phyloP scores from a whole-genome alignment of 2,797 vertebrate species.

The Tinamus major region DNA sequence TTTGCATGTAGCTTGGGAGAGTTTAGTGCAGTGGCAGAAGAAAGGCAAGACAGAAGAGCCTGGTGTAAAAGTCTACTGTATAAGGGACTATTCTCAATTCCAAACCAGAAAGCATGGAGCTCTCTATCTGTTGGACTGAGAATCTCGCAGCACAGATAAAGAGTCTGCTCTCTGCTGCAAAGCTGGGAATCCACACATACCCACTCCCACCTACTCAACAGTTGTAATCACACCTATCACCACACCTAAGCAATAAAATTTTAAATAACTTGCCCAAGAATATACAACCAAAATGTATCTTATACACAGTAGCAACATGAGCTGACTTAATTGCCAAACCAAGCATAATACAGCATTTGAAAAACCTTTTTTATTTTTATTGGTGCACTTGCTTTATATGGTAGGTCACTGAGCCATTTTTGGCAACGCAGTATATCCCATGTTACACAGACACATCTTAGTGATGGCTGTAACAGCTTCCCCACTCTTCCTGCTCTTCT shows the following conservation, averaged over 20 bases:
- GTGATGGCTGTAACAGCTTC: too few relatives aligned
- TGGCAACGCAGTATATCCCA: too few relatives aligned
- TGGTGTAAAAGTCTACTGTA: neutral
- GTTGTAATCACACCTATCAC: neutral
- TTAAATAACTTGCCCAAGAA: neutral
- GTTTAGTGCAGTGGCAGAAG: neutral
- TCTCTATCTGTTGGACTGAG: neutral
- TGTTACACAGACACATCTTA: too few relatives aligned
- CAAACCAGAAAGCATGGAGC: neutral
- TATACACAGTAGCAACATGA: neutral
- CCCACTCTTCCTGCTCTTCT: too few relatives aligned
- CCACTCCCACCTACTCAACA: neutral
- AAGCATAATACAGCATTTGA: neutral
- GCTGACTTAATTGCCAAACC: too few relatives aligned
- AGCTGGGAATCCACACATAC: neutral
- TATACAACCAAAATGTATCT: neutral
- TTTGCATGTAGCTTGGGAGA: neutral
- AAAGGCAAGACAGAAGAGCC: neutral
- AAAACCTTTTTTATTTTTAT: too few relatives aligned
- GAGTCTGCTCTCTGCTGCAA: neutral
- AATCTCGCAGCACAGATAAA: neutral
- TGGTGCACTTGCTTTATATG: too few relatives aligned
- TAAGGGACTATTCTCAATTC: neutral
- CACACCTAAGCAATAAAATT: neutral
- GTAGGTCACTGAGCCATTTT: too few relatives aligned